A percentile compares a stretch with the other conserved stretches of the same genome.
These are phyloP conservation scores for Acronicta alni DNA, from an alignment of 2,888 invertebrate species.

Conservation along the genomic window DNA sequence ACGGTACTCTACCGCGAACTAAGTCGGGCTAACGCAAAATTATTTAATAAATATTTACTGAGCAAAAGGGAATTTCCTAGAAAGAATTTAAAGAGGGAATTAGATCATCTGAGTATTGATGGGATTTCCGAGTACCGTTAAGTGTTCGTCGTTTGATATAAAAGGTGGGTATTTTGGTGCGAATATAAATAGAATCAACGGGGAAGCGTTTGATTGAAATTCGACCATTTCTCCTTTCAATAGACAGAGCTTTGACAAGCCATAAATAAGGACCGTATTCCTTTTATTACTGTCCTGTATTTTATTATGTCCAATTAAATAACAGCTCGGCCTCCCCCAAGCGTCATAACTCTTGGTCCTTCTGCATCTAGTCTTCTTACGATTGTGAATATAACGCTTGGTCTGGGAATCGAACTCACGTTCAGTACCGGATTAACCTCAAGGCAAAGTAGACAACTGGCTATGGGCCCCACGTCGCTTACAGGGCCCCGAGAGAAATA, in stretches of 20 bases:
- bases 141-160: constrained; percentile 1
- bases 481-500: too few relatives aligned
- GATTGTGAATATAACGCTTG: too few relatives aligned
- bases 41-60: constrained; percentile 70
- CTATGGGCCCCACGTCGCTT: too few relatives aligned
- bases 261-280: not conserved
- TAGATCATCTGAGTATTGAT: constrained; percentile 42
- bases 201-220: not conserved
- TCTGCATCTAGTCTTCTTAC: too few relatives aligned
- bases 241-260: not conserved
- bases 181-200: not conserved
- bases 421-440: too few relatives aligned
- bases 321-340: too few relatives aligned
- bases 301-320: not conserved
- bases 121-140: constrained; percentile 3
- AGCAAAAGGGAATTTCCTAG: constrained; percentile 42
- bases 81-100: constrained; percentile 47
- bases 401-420: too few relatives aligned
- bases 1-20: constrained; percentile 64
- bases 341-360: too few relatives aligned
- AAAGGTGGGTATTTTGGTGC: not conserved
- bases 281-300: not conserved
- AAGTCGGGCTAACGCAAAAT: constrained; percentile 67
- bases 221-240: not conserved
- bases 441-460: too few relatives aligned